Evolutionary conservation across 2,888 invertebrate species (phyloP), one percentile per base, ranked within the genome.

Genomic region (Drosophila borborema): DNA sequence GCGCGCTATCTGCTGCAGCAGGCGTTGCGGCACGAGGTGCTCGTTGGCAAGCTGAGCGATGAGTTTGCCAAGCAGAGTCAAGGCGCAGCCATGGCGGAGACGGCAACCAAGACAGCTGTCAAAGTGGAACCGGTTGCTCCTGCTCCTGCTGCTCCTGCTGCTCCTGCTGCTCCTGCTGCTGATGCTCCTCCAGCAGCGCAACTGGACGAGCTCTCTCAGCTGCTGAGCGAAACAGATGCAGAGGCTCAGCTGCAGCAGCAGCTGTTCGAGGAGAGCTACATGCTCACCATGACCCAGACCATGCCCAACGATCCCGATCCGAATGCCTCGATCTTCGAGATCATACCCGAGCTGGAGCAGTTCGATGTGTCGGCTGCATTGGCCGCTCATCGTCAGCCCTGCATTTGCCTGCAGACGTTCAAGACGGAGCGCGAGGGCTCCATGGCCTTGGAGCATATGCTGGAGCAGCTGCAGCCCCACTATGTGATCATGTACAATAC

Each of bases 401-500:
- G 96, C 20, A 95, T 97, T 72, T 94, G 96, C 63, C 95, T 97
- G 82, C 96, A 97, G 92, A 96, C 96, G 6, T 96, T 97, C 84
- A 97, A 97, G 93, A 96, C 95, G 76, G 94, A 95, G 36, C 82
- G 87, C 36, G 96, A 96, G 40, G 95, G 96, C 82, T 93, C 95
- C 56, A 95, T 97, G 92, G 96, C 96, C 1, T 92, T 98, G 36
- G 95, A 96, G 77, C 94, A 94, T 64, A 95, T 95, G 12, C 93
- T 98, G 61, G 94, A 95, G 51, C 94, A 95, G 48, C 90, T 96
- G 7, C 94, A 94, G 55, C 99, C 99, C 0, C 95, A 95, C 81
- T 98, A 96, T 92, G 95, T 99, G 2, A 94, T 99, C 38, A 95
- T 99, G 94, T 99, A 99, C 93, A 97, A 98, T 90, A 95, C 96